These are phyloP conservation scores for Diaphora mendica DNA, from an alignment of 2,888 invertebrate genomes.

Conservation along the genomic window DNA sequence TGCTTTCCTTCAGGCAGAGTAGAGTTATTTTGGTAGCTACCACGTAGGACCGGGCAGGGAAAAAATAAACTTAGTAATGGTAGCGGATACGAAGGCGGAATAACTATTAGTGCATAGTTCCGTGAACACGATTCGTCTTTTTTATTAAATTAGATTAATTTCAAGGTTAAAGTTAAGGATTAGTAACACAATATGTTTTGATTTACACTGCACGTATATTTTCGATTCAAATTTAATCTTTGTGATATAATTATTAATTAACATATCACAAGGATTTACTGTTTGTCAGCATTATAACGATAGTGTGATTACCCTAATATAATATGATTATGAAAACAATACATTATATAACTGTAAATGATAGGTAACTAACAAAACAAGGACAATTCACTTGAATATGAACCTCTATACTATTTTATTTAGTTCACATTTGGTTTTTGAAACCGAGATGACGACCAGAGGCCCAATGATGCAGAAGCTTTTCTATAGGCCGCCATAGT, in stretches of 20 bases:
- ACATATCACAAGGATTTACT: neutral
- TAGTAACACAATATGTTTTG: neutral
- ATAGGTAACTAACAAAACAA: neutral
- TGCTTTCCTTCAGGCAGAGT: too few relatives aligned
- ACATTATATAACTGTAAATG: neutral
- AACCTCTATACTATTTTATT: too few relatives aligned
- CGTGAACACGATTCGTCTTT: neutral
- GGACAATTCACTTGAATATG: neutral
- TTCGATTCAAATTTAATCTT: neutral
- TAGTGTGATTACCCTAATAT: neutral
- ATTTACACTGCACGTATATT: neutral
- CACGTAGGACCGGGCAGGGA: too few relatives aligned
- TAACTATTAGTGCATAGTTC: neutral
- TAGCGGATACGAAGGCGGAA: too few relatives aligned
- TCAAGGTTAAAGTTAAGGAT: neutral
- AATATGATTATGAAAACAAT: neutral
- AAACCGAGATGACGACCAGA: too few relatives aligned
- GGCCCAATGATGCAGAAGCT: too few relatives aligned
- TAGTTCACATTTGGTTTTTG: too few relatives aligned
- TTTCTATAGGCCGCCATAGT: too few relatives aligned
- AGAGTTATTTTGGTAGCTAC: too few relatives aligned
- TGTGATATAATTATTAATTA: neutral
- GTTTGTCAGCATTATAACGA: neutral
- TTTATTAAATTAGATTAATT: neutral
- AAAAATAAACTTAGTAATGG: too few relatives aligned